Evolutionary conservation across 2,888 invertebrate genomes (phyloP).

Genomic region (Trachelus iudaicus): DNA sequence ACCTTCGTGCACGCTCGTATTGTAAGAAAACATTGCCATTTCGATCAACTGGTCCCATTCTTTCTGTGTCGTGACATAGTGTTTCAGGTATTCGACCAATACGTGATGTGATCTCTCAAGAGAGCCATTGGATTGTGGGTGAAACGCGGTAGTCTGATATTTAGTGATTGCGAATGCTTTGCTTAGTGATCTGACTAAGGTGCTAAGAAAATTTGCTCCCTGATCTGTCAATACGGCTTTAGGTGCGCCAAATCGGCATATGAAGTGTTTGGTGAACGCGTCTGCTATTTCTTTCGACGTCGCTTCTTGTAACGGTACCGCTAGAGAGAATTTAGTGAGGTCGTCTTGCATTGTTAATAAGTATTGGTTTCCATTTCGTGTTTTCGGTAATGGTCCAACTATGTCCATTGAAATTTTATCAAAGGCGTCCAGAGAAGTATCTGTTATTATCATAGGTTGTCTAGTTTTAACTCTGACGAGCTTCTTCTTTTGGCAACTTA

Average conservation of each 20-base stretch:
- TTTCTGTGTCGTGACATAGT: constrained; percentile 15
- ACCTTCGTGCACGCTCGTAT: constrained; percentile 17
- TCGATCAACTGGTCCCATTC: constrained; percentile 30
- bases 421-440: too few relatives aligned
- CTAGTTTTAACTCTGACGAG: too few relatives aligned
- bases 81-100: constrained; percentile 18
- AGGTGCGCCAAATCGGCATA: constrained; percentile 23
- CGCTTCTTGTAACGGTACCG: constrained; percentile 19
- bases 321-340: constrained; percentile 16
- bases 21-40: constrained; percentile 21
- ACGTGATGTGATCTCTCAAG: constrained; percentile 25
- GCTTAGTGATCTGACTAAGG: constrained; percentile 17
- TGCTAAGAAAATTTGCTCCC: constrained; percentile 24
- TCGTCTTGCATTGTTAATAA: constrained; percentile 23
- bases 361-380: neutral
- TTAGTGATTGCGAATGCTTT: constrained; percentile 21
- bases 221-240: constrained; percentile 25
- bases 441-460: too few relatives aligned
- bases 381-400: too few relatives aligned
- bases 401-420: too few relatives aligned
- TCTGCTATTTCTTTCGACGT: constrained; percentile 28
- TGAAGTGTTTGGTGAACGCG: constrained; percentile 17
- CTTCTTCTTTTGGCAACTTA: too few relatives aligned
- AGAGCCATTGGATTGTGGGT: constrained; percentile 25
- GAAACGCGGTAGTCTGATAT: constrained; percentile 19